A percentile compares a stretch with the other conserved stretches of the same genome.
Conservation (phyloP, 2,797 vertebrate genomes). For the Notolabrus celidotus region DNA sequence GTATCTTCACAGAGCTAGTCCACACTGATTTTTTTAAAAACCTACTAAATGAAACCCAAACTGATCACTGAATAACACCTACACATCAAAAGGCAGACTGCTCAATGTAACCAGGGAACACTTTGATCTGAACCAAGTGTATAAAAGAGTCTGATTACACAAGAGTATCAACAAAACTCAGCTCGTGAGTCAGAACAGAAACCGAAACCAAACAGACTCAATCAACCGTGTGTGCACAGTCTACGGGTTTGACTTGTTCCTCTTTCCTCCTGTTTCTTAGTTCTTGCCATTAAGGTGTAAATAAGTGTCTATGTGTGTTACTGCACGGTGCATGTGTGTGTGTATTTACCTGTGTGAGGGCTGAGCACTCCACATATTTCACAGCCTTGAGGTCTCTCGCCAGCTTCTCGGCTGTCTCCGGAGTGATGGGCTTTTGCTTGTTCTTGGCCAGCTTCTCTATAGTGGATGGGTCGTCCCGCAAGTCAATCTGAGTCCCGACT, state of each 20-base stretch:
- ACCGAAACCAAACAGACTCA: neutral
- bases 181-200: neutral
- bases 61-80: neutral
- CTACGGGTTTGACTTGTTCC: slow-evolving; percentile 39
- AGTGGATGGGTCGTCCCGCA: slow-evolving; percentile 87
- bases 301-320: neutral
- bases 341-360: slow-evolving; percentile 85
- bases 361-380: slow-evolving; percentile 89
- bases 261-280: slow-evolving; percentile 72
- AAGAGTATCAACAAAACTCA: neutral
- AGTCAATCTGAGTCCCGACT: slow-evolving; percentile 88
- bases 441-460: slow-evolving; percentile 90
- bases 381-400: slow-evolving; percentile 88
- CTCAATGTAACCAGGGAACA: neutral
- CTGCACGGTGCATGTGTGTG: neutral
- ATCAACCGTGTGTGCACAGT: slow-evolving; percentile 45
- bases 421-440: slow-evolving; percentile 88
- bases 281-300: slow-evolving; percentile 33
- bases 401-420: slow-evolving; percentile 87
- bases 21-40: neutral
- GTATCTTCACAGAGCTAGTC: too few relatives aligned
- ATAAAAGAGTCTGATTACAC: neutral
- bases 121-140: neutral
- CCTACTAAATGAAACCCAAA: neutral
- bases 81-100: neutral